Conservation (phyloP, 2,888 invertebrate genomes). For the Drosophila engyochracea region DNA sequence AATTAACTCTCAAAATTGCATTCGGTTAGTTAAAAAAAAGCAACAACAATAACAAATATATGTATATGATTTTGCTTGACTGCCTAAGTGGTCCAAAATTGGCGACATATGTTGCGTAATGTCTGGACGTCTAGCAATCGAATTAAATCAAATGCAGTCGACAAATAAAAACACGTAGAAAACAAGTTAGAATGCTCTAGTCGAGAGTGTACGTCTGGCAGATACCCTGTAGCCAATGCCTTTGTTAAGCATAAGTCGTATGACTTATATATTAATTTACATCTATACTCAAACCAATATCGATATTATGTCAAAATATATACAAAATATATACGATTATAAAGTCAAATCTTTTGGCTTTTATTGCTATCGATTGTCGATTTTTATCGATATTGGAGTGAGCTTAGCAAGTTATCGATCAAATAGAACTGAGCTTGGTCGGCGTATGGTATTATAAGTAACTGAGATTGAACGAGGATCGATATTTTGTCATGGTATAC, state of each 20-base stretch:
- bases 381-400: not conserved
- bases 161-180: conserved; percentile 13
- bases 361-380: not conserved
- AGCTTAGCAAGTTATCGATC: too few relatives aligned
- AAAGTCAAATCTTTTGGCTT: not conserved
- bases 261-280: too few relatives aligned
- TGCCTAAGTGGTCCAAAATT: conserved; percentile 24
- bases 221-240: not conserved
- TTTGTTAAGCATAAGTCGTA: too few relatives aligned
- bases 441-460: not conserved
- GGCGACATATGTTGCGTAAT: conserved; percentile 64
- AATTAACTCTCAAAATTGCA: conserved; percentile 61
- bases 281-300: too few relatives aligned
- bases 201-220: not conserved
- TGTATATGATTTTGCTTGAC: not conserved
- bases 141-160: conserved; percentile 73
- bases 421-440: too few relatives aligned
- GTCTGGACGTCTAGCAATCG: conserved; percentile 63
- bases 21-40: conserved; percentile 22
- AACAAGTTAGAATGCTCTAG: conserved; percentile 11
- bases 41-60: not conserved
- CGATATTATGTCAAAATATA: not conserved
- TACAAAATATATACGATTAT: not conserved
- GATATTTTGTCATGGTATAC: not conserved
- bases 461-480: not conserved